A percentile compares a stretch with the other conserved stretches of the same genome.
Evolutionary conservation across 2,888 invertebrate species (phyloP).

Genomic region (Lingula anatina): DNA sequence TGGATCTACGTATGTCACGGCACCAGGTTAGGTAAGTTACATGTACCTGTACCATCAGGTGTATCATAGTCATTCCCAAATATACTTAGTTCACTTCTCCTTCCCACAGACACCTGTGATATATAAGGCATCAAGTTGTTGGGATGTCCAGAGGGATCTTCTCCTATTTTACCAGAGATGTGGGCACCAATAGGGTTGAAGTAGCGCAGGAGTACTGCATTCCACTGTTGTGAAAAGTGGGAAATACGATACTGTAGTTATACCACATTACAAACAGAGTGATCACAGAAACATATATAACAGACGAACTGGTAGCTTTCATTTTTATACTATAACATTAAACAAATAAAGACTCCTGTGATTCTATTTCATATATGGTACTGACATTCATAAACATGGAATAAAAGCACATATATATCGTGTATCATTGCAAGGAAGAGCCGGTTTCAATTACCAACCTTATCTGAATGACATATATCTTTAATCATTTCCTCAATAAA

Average conservation of each 20-base stretch:
- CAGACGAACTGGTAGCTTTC: no score
- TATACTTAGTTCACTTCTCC: slow-evolving; percentile 74
- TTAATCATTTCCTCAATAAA: slow-evolving; percentile 93
- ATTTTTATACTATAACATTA: no score
- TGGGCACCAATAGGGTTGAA: slow-evolving; percentile 97
- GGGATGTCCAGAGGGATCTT: slow-evolving; percentile 90
- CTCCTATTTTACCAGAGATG: slow-evolving; percentile 85
- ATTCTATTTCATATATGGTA: no score
- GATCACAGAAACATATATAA: no score
- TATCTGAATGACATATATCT: slow-evolving; percentile 78
- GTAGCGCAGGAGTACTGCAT: slow-evolving; percentile 84
- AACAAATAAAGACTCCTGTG: no score
- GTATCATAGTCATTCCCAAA: slow-evolving; percentile 92
- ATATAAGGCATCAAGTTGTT: slow-evolving; percentile 96
- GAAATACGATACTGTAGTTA: no score
- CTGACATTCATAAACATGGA: no score
- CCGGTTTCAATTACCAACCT: slow-evolving; percentile 60
- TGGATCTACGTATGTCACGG: no score
- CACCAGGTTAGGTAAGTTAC: no score
- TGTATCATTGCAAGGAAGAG: no score
- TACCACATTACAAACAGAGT: no score
- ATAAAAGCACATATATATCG: no score
- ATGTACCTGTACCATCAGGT: slow-evolving; percentile 78
- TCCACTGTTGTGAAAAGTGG: slow-evolving; percentile 76
- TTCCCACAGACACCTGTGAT: slow-evolving; percentile 83